phyloP scores from a whole-genome alignment of 2,888 invertebrate genomes.

The Escarpia spicata region DNA sequence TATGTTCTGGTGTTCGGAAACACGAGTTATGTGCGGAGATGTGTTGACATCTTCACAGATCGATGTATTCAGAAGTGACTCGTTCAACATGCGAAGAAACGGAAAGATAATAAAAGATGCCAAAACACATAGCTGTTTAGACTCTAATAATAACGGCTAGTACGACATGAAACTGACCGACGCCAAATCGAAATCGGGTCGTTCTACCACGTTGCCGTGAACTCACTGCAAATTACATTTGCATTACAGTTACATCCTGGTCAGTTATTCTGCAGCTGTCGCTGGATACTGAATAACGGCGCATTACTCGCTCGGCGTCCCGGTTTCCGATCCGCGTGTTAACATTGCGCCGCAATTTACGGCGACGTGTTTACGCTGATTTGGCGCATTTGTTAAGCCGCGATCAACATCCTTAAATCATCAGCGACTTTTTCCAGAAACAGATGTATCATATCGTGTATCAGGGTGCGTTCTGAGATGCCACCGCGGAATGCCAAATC shows the following conservation, averaged over 20 bases:
- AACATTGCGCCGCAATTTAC: constrained; percentile 16
- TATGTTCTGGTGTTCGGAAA: too few species aligned
- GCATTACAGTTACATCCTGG: neutral
- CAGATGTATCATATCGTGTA: constrained; percentile 3
- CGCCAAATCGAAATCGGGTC: neutral
- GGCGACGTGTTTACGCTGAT: neutral
- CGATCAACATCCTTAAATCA: neutral
- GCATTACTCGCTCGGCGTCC: neutral
- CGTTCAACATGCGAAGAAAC: too few species aligned
- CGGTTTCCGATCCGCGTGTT: neutral
- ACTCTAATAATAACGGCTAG: neutral
- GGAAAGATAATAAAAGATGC: too few species aligned
- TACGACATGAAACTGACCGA: neutral
- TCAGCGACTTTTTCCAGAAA: neutral
- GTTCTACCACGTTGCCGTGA: neutral
- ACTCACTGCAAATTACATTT: neutral
- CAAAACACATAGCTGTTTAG: too few species aligned
- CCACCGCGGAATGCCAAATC: neutral
- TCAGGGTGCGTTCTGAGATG: neutral
- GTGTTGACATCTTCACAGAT: too few species aligned
- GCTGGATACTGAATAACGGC: neutral
- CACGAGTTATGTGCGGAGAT: too few species aligned
- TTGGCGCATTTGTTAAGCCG: constrained; percentile 16
- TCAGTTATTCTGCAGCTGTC: neutral
- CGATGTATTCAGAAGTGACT: too few species aligned